A percentile compares a stretch with the other conserved stretches of the same genome.
Conservation (phyloP, 2,888 invertebrate genomes). For the Apamea crenata region DNA sequence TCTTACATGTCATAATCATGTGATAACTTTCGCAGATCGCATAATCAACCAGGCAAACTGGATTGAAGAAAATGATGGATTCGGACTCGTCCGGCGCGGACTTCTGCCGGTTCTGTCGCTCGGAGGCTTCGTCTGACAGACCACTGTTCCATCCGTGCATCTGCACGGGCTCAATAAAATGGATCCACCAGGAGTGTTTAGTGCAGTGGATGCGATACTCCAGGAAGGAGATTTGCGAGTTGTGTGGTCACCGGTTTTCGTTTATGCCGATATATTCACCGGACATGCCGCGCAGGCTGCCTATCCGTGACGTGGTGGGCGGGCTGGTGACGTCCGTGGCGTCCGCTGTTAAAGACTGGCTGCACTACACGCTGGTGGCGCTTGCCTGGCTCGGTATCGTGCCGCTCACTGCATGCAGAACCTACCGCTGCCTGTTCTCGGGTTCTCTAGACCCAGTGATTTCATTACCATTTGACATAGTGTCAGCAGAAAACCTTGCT, state of each 20-base stretch:
- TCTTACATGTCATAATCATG: conserved; percentile 59
- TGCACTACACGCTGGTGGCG: conserved; percentile 99
- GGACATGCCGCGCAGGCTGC: conserved; percentile 99
- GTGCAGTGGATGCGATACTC: conserved; percentile 99
- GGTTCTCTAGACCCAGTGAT: conserved; percentile 96
- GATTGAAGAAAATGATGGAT: conserved; percentile 87
- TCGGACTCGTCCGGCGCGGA: conserved; percentile 92
- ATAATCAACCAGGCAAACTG: conserved; percentile 84
- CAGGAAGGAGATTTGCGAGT: conserved; percentile 99
- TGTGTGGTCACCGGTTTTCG: conserved; percentile 99
- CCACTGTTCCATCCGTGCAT: conserved; percentile 99
- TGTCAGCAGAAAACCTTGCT: conserved; percentile 97
- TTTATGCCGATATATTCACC: conserved; percentile 99
- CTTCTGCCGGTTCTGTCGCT: conserved; percentile 99
- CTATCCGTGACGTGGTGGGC: conserved; percentile 97
- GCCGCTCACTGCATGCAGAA: conserved; percentile 98
- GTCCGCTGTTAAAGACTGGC: conserved; percentile 98
- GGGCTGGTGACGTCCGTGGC: conserved; percentile 97
- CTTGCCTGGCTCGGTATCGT: conserved; percentile 99
- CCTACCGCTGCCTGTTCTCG: conserved; percentile 97
- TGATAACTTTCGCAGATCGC: conserved; percentile 81
- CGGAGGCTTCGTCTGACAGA: conserved; percentile 97
- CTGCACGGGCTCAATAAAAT: conserved; percentile 99
- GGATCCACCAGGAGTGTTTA: conserved; percentile 99
- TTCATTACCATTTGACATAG: conserved; percentile 97